These are phyloP conservation scores for Leptodactylus fallax DNA, from an alignment of 2,797 vertebrate genomes.

Conservation along the genomic window DNA sequence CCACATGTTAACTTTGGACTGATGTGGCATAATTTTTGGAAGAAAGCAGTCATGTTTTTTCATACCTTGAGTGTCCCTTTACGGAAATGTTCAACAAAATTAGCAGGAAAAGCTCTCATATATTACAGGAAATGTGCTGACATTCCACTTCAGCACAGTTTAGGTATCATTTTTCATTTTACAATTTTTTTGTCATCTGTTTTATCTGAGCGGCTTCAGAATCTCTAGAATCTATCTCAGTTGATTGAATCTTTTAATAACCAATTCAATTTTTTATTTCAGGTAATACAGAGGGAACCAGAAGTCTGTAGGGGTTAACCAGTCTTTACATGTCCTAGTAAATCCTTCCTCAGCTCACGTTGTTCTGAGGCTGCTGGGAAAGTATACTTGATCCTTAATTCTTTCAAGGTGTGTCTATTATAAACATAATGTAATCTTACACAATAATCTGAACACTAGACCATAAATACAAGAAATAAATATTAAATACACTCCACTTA, in stretches of 20 bases:
- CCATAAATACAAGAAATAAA: constrained; percentile 86
- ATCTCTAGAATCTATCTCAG: neutral
- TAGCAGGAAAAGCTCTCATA: neutral
- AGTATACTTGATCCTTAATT: neutral
- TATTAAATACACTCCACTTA: constrained; percentile 74
- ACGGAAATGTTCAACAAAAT: neutral
- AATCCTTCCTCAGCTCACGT: neutral
- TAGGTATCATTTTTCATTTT: neutral
- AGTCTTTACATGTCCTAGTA: neutral
- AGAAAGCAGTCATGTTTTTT: neutral
- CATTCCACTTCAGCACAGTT: neutral
- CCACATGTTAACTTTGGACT: neutral
- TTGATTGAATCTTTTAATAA: neutral
- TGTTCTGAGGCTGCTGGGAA: neutral
- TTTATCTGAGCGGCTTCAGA: neutral
- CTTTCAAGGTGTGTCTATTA: constrained; percentile 13
- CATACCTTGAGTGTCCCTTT: too few relatives aligned
- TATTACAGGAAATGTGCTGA: neutral
- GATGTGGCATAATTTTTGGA: neutral
- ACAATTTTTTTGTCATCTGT: neutral
- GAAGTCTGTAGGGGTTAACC: neutral
- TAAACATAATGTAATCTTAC: constrained; percentile 1
- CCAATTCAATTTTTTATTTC: neutral
- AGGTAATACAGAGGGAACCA: neutral
- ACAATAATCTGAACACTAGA: constrained; percentile 64